Evolutionary conservation across 2,888 invertebrate genomes (phyloP).

Genomic region (Tinea trinotella): DNA sequence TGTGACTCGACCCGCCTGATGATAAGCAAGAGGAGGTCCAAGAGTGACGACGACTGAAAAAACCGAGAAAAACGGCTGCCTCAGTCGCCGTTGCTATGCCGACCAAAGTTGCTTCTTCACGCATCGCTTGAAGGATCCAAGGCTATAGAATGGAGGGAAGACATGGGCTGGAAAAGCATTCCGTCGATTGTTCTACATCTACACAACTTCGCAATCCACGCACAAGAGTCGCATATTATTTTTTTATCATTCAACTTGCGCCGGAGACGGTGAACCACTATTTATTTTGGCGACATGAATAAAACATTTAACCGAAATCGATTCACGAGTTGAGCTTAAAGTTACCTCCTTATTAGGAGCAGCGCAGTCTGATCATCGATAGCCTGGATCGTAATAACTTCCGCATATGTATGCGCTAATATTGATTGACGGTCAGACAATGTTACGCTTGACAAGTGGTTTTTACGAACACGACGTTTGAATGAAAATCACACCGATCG

Average conservation of each 20-base stretch:
- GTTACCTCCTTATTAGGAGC: slow-evolving; percentile 41
- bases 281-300: slow-evolving; percentile 44
- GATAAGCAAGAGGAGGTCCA: too few relatives aligned
- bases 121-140: too few relatives aligned
- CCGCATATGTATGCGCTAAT: slow-evolving; percentile 18
- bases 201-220: not conserved
- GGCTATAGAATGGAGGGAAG: too few relatives aligned
- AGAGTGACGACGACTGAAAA: too few relatives aligned
- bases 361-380: slow-evolving; percentile 31
- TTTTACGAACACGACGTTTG: not conserved
- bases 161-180: too few relatives aligned
- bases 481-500: not conserved
- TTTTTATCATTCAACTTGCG: slow-evolving; percentile 9
- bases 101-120: too few relatives aligned
- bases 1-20: too few relatives aligned
- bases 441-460: slow-evolving; percentile 9
- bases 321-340: slow-evolving; percentile 24
- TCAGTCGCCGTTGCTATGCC: too few relatives aligned
- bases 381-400: slow-evolving; percentile 22
- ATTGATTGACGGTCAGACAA: slow-evolving; percentile 18
- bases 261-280: slow-evolving; percentile 15
- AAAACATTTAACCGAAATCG: slow-evolving; percentile 56
- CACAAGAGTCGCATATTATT: not conserved
- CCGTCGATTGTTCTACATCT: too few relatives aligned
- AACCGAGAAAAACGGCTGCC: too few relatives aligned